Conservation (phyloP, 2,797 vertebrate species). For the Apogon talboti region DNA sequence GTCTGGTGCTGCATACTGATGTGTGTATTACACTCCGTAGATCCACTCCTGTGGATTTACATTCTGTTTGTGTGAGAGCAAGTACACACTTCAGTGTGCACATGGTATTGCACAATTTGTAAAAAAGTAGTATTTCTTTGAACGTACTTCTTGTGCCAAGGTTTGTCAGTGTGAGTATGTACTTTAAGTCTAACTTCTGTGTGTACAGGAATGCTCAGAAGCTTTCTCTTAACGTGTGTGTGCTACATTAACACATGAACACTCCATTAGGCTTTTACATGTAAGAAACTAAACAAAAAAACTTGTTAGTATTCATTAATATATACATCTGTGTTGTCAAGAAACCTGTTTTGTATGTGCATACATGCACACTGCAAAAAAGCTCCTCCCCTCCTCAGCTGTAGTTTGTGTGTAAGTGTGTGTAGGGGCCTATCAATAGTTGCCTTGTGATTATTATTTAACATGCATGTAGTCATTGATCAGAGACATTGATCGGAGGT, state of each 20-base stretch:
- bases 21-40: slow-evolving; percentile 74
- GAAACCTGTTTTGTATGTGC: background rate
- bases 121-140: slow-evolving; percentile 20
- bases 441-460: slow-evolving; percentile 87
- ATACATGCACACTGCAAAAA: background rate
- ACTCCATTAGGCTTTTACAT: no score
- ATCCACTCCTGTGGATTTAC: slow-evolving; percentile 71
- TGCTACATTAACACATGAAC: background rate
- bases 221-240: background rate
- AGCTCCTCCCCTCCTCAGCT: slow-evolving; percentile 7
- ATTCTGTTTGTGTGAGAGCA: slow-evolving; percentile 53
- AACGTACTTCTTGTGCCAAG: background rate
- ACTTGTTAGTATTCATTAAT: background rate
- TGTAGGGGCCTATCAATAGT: slow-evolving; percentile 77
- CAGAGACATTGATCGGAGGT: slow-evolving; percentile 77
- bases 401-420: slow-evolving; percentile 15
- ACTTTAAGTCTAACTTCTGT: background rate
- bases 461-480: slow-evolving; percentile 85
- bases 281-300: background rate
- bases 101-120: slow-evolving; percentile 29
- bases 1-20: slow-evolving; percentile 76
- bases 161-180: background rate
- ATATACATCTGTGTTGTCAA: background rate
- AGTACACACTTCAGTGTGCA: slow-evolving; percentile 32
- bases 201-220: background rate